Evolutionary conservation across 2,113 vertebrate genomes (phyloP).

Genomic region (Zosterops pallidus): DNA sequence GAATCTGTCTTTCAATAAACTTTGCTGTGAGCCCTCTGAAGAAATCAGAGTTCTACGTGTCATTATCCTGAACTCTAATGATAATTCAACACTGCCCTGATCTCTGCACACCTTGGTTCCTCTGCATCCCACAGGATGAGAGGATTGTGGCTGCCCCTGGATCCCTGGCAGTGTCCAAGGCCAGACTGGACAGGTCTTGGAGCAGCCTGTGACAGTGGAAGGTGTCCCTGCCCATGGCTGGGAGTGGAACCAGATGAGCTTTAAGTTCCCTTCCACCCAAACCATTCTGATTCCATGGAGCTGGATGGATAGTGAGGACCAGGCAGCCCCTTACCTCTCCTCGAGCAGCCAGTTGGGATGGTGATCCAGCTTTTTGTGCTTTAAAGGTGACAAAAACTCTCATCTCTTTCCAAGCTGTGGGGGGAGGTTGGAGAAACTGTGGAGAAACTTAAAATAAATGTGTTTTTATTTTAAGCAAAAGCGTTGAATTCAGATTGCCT

Average conservation of each 20-base stretch:
- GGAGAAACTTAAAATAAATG: too few species aligned
- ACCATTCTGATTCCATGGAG: not conserved
- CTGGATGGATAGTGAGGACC: not conserved
- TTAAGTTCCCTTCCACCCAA: not conserved
- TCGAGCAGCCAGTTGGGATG: not conserved
- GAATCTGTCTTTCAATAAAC: too few species aligned
- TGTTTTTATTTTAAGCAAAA: not conserved
- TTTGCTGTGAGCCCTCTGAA: too few species aligned
- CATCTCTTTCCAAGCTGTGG: not conserved
- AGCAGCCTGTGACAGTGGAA: rapidly evolving
- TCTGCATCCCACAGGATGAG: not conserved
- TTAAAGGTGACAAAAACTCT: not conserved
- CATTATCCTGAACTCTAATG: too few species aligned
- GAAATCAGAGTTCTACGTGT: too few species aligned
- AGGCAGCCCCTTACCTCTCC: not conserved
- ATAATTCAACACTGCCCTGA: too few species aligned
- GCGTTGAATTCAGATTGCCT: not conserved
- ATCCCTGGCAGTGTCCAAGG: not conserved
- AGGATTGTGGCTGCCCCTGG: not conserved
- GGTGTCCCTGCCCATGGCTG: not conserved
- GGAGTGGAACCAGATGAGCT: rapidly evolving
- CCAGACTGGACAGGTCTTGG: not conserved
- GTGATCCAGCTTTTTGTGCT: not conserved
- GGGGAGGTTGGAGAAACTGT: not conserved
- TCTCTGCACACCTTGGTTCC: not conserved